phyloP scores from a whole-genome alignment of 2,797 vertebrate genomes.

The Tamandua tetradactyla region DNA sequence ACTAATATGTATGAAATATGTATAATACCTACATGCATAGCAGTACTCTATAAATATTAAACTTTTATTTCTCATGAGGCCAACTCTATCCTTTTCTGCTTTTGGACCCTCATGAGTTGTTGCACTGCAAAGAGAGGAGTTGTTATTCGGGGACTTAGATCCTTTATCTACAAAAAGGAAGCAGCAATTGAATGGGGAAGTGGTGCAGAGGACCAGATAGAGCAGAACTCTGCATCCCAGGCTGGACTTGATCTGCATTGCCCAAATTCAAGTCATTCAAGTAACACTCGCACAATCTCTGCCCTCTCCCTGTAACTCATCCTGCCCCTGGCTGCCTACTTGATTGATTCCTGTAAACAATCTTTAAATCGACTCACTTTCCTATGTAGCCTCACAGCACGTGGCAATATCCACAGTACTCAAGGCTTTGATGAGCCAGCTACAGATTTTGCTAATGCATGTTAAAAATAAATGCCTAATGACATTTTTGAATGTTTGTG shows the following conservation, averaged over 20 bases:
- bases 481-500: not conserved
- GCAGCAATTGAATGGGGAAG: not conserved
- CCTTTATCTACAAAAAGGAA: conserved; percentile 52
- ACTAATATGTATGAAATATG: conserved; percentile 16
- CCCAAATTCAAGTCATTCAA: not conserved
- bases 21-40: not conserved
- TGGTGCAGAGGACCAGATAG: not conserved
- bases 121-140: not conserved
- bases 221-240: not conserved
- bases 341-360: not conserved
- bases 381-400: not conserved
- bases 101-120: not conserved
- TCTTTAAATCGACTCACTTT: conserved; percentile 9
- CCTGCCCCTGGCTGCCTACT: not conserved
- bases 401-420: not conserved
- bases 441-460: not conserved
- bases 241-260: not conserved
- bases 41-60: conserved; percentile 36
- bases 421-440: not conserved
- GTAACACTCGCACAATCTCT: not conserved
- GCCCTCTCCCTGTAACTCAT: not conserved
- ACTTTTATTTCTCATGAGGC: conserved; percentile 11
- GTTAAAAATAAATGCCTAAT: conserved; percentile 14
- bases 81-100: not conserved
- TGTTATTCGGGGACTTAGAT: not conserved